These are phyloP conservation scores for Andrena hattorfiana DNA, from an alignment of 2,888 invertebrate genomes.

Conservation along the genomic window DNA sequence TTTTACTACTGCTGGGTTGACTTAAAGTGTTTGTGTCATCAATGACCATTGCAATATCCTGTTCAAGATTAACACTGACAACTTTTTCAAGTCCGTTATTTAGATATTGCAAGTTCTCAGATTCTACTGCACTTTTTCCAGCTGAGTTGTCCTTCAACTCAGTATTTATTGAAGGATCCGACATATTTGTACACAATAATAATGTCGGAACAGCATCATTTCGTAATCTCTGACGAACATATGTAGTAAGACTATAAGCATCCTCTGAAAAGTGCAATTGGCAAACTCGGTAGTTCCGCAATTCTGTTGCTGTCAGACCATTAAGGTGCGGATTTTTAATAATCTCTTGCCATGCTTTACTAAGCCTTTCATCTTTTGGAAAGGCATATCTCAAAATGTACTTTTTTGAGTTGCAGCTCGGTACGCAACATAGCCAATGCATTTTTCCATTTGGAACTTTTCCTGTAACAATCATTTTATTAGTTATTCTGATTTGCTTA, in stretches of 20 bases:
- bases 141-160: no score
- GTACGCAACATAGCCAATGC: slow-evolving; percentile 1
- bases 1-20: no score
- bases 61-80: no score
- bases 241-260: not conserved
- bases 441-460: not conserved
- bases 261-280: not conserved
- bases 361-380: not conserved
- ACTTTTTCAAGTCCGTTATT: no score
- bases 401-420: not conserved
- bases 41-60: no score
- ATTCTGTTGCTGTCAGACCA: not conserved
- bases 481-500: no score
- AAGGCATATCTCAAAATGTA: not conserved
- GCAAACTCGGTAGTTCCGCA: not conserved
- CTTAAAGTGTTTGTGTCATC: no score
- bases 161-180: not conserved
- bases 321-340: not conserved
- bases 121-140: no score
- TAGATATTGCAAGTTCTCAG: no score
- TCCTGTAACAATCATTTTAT: slow-evolving; percentile 8
- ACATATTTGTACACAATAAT: not conserved
- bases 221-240: not conserved
- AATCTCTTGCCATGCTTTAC: not conserved
- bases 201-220: not conserved